Evolutionary conservation across 2,888 invertebrate genomes (phyloP).

Genomic region (Tuberolachnus salignus): DNA sequence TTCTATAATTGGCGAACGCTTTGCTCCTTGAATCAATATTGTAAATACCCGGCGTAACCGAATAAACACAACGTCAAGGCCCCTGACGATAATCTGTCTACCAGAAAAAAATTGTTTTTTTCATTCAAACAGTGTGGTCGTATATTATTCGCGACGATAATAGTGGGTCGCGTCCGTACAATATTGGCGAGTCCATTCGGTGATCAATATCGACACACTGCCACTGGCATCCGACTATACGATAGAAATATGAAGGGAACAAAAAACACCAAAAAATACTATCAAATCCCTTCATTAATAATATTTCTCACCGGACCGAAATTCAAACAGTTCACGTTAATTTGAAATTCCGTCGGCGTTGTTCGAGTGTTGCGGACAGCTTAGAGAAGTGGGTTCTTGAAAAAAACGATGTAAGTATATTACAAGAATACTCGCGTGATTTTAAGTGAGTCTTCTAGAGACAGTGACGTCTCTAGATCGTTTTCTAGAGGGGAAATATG

Average conservation of each 20-base stretch:
- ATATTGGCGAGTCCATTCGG: slow-evolving; percentile 12
- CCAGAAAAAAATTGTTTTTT: slow-evolving; percentile 21
- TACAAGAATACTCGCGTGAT: no score
- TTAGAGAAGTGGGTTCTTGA: no score
- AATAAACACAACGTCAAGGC: slow-evolving; percentile 5
- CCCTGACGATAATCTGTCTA: neutral
- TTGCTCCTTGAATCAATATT: neutral
- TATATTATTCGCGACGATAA: neutral
- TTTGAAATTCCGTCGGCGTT: no score
- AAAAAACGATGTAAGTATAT: no score
- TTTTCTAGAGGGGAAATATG: no score
- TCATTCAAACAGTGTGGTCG: neutral
- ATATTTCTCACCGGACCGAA: no score
- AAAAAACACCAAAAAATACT: no score
- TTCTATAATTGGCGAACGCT: neutral
- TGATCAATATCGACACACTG: slow-evolving; percentile 33
- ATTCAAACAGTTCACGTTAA: no score
- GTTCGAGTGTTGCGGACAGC: neutral
- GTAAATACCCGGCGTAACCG: no score
- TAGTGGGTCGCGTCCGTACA: neutral
- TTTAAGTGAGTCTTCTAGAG: no score
- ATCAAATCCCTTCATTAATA: slow-evolving; percentile 5
- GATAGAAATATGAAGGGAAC: no score
- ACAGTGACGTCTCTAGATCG: no score
- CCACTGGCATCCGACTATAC: neutral